Evolutionary conservation across 2,113 vertebrate genomes (phyloP), one percentile per base, ranked within the genome.

Genomic region (Hepsetus odoe): DNA sequence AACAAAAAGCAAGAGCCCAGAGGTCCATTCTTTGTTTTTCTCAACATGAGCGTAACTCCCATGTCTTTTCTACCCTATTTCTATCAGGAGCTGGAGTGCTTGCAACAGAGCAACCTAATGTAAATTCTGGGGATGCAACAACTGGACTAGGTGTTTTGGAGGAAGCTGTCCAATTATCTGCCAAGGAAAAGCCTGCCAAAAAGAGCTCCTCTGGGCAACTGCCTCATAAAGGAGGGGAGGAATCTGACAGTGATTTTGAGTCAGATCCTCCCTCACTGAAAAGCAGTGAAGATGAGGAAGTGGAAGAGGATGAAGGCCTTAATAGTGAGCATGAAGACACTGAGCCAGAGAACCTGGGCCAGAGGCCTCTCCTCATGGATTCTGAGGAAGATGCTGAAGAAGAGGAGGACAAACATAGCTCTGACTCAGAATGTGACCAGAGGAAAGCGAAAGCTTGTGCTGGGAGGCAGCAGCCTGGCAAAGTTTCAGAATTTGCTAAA

Each of bases 221-320:
- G 0, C 0, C 59, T 71, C 86, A 86, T 1, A 92, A 90, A 85
- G 81, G 88, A 1, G 88, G 86, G 0, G 94, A 96, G 0, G 95
- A 97, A 24, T 98, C 96, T 0, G 98, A 99, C 80, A 99, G 98
- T 24, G 98, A 99, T 82, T 99, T 99, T 35, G 98, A 99, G 73
- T 99, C 98, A 0, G 98, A 99, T 71, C 95, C 97, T 13, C 96
- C 97, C 5, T 98, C 97, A 38, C 95, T 96, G 0, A 98, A 97
- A 85, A 99, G 98, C 89, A 99, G 98, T 0, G 97, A 98, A 82
- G 98, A 99, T 0, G 90, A 92, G 0, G 92, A 91, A 75, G 74
- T n/a, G n/a, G 96, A 97, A 18, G 95, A 98, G 33, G 96, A 98
- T 0, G 98, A 97, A 65, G 91, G 86, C 14, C 91, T 96, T 74